Evolutionary conservation across 2,113 vertebrate genomes (phyloP).

Genomic region (Symphodus melops): DNA sequence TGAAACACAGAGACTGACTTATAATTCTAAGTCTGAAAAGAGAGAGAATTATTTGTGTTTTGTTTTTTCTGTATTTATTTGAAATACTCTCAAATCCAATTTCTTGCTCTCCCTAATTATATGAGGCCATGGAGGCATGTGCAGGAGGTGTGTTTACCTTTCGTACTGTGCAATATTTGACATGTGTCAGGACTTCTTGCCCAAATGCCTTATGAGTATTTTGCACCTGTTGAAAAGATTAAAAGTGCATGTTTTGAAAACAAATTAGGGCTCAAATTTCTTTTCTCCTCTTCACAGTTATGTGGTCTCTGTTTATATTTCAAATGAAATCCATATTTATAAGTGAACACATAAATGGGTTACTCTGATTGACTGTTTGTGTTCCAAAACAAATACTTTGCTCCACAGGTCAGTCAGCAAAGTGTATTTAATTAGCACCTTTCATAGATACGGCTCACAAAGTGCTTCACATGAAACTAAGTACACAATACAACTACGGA

Average conservation of each 20-base stretch:
- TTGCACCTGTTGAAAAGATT: constrained; percentile 5
- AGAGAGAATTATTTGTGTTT: constrained; percentile 15
- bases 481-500: too few species aligned
- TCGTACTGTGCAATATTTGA: constrained; percentile 40
- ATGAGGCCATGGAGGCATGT: constrained; percentile 11
- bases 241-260: constrained; percentile 16
- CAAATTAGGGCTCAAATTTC: constrained; percentile 19
- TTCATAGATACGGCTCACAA: too few species aligned
- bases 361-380: constrained; percentile 7
- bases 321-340: constrained; percentile 34
- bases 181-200: constrained; percentile 44
- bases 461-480: too few species aligned
- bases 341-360: neutral
- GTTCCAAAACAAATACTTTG: constrained; percentile 10
- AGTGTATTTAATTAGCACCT: too few species aligned
- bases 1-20: constrained; percentile 24
- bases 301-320: constrained; percentile 23
- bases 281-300: neutral
- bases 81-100: neutral
- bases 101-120: neutral
- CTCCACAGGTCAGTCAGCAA: neutral
- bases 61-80: constrained; percentile 37
- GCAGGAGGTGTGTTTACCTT: constrained; percentile 26
- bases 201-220: constrained; percentile 66
- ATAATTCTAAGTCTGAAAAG: constrained; percentile 24